Evolutionary conservation across 1,140 invertebrate species (phyloP), one percentile per base, ranked within the genome.

Genomic region (Solenopsis fugax): DNA sequence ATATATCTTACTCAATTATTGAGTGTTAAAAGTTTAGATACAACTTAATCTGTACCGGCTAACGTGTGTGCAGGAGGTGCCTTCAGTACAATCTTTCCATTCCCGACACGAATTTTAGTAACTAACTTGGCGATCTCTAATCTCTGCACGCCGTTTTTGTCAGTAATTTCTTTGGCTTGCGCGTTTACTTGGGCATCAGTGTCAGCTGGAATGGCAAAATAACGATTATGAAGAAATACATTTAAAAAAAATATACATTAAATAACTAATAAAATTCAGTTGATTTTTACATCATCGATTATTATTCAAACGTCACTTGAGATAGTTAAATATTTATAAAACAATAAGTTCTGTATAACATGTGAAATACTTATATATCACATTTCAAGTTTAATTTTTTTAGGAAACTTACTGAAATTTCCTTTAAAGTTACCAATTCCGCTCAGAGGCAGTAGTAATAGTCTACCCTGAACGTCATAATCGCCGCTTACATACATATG

Each of bases 401-500:
- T 37, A 10, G 0, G 13, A 69, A 34, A 96, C 97, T 96, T 94
- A 97, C 97, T 97, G 93, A 97, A 97, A 92, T 97, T 97, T 92
- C 97, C 96, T 90, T 94, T 95, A 80, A 97, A 96, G 69, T 93
- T 96, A 60, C 97, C 97, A 93, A 96, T 96, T 62, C 97, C 97
- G 90, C 95, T 96, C 60, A 97, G 95, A 50, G 97, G 96, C 12
- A 97, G 93, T 13, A 97, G 93, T 2, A 97, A 93, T 2, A 97
- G 92, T 56, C 96, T 96, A 71, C 97, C 97, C 12, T 95, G 95
- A 2, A 97, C 96, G 78, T 97, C 97, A 90, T 97, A 97, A 76
- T 97, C 96, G 50, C 96, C 96, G 4, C 94, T 95, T 21, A 97
- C 95, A 56, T 96, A 92, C 50, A 97, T 87, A 72, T 95, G 95